Conservation (phyloP, 2,797 vertebrate species). For the Enteromius thamalakanensis region DNA sequence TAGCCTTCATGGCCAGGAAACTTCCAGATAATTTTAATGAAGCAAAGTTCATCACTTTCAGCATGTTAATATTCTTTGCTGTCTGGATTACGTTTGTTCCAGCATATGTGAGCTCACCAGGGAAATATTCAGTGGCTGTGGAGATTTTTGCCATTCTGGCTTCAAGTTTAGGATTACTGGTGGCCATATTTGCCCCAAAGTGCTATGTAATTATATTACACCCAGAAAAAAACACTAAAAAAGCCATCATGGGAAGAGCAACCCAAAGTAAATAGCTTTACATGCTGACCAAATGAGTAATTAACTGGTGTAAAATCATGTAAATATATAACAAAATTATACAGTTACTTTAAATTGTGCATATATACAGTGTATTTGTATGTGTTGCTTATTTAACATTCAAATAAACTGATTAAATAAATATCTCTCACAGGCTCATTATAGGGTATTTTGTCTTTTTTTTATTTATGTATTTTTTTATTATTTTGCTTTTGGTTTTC, state of each 20-base stretch:
- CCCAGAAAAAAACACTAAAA: conserved; percentile 67
- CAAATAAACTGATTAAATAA: background rate
- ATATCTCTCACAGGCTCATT: background rate
- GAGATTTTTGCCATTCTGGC: conserved; percentile 65
- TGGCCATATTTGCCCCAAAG: conserved; percentile 63
- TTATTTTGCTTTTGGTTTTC: background rate
- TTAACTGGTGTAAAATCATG: background rate
- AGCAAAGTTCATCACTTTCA: conserved; percentile 78
- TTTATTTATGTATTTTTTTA: background rate
- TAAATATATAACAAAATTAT: background rate
- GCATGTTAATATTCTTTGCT: conserved; percentile 78
- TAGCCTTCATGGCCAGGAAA: conserved; percentile 76
- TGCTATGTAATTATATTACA: conserved; percentile 64
- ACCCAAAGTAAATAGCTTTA: conserved; percentile 1
- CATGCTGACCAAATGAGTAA: background rate
- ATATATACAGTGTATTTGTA: background rate
- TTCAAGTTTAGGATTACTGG: conserved; percentile 62
- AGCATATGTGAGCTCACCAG: conserved; percentile 69
- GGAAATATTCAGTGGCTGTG: conserved; percentile 62
- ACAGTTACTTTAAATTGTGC: background rate
- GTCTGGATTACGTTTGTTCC: conserved; percentile 76
- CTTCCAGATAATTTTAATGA: conserved; percentile 79
- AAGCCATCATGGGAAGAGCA: conserved; percentile 60
- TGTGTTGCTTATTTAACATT: background rate
- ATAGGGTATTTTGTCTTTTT: background rate